A percentile compares a stretch with the other conserved stretches of the same genome.
These are phyloP conservation scores for Amiota minor DNA, from an alignment of 2,888 invertebrate genomes.

Conservation along the genomic window DNA sequence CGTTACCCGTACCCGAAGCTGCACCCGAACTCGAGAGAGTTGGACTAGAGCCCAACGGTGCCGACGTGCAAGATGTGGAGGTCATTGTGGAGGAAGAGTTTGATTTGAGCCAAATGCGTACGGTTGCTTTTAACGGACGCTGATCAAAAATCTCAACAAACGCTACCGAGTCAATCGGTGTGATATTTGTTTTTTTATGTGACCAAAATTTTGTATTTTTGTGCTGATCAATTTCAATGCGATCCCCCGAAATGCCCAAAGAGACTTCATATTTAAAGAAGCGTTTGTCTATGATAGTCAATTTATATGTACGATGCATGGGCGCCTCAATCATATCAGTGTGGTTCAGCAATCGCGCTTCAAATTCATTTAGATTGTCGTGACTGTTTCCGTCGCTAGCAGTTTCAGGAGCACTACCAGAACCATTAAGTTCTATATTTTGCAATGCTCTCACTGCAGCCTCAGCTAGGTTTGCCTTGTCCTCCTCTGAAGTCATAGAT, in stretches of 20 bases:
- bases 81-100: conserved; percentile 58
- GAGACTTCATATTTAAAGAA: conserved; percentile 88
- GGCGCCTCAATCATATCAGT: conserved; percentile 89
- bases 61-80: conserved; percentile 49
- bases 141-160: conserved; percentile 88
- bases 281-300: conserved; percentile 85
- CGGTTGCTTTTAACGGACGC: conserved; percentile 82
- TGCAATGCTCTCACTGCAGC: conserved; percentile 62
- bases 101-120: conserved; percentile 81
- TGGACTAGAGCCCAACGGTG: conserved; percentile 48
- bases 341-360: conserved; percentile 82
- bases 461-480: conserved; percentile 64
- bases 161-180: conserved; percentile 89
- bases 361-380: conserved; percentile 73
- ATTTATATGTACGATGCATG: conserved; percentile 86
- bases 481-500: conserved; percentile 74
- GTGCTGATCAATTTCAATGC: conserved; percentile 89
- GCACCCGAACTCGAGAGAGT: neutral
- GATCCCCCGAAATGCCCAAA: conserved; percentile 90
- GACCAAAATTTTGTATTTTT: conserved; percentile 79
- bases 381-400: conserved; percentile 21
- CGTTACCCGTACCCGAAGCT: neutral
- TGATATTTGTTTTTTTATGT: conserved; percentile 85
- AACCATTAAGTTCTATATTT: conserved; percentile 51
- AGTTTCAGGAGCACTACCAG: conserved; percentile 50